These are phyloP conservation scores for Lathamus discolor DNA, from an alignment of 2,113 vertebrate species.

Conservation along the genomic window DNA sequence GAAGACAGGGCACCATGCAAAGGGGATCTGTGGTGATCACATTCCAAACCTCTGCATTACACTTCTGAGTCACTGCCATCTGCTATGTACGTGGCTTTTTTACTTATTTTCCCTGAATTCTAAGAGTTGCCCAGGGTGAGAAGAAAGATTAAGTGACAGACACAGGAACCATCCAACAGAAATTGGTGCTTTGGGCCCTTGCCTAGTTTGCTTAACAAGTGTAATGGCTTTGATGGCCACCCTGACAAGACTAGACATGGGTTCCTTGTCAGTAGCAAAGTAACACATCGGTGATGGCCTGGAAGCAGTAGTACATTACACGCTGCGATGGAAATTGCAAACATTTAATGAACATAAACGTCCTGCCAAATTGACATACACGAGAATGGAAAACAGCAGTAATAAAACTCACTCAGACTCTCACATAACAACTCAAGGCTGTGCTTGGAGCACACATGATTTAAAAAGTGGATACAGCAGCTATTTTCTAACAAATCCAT, in stretches of 20 bases:
- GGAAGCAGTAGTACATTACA: neutral
- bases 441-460: neutral
- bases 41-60: neutral
- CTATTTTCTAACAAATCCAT: neutral
- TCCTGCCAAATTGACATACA: neutral
- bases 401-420: neutral
- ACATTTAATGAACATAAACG: constrained; percentile 18
- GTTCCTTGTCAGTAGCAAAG: constrained; percentile 6
- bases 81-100: neutral
- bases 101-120: neutral
- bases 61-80: neutral
- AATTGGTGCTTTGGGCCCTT: neutral
- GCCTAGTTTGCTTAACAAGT: constrained; percentile 16
- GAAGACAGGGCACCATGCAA: neutral
- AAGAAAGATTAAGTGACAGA: neutral
- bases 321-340: neutral
- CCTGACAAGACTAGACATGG: neutral
- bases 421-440: neutral
- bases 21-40: neutral
- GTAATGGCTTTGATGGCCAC: neutral
- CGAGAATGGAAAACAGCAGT: neutral
- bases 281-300: neutral
- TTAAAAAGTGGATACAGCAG: neutral
- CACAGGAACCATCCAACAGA: neutral
- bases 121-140: neutral